Percentiles rank a stretch among this genome's conserved stretches.
phyloP scores from a whole-genome alignment of 2,888 invertebrate genomes.

The Cataglyphis cursor region DNA sequence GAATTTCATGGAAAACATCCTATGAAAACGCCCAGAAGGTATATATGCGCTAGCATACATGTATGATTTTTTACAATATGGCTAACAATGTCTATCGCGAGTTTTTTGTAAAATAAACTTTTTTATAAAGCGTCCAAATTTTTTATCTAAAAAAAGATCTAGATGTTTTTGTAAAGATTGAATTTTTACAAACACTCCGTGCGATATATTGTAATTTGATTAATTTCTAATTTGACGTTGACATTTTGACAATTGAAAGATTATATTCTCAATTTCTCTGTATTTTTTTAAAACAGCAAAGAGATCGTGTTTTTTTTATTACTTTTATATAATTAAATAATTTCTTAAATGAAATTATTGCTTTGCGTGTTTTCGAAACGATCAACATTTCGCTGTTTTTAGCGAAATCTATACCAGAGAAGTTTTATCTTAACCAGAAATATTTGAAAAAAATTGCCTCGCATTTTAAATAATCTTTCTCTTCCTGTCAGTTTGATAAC shows the following conservation, averaged over 20 bases:
- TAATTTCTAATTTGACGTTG: conserved; percentile 2
- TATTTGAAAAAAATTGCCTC: conserved; percentile 12
- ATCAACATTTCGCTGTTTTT: conserved; percentile 13
- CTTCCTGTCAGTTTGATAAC: conserved; percentile 12
- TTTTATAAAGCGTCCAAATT: not conserved
- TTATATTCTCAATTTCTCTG: not conserved
- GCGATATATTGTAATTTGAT: not conserved
- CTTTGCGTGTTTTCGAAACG: not conserved
- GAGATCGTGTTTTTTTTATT: conserved; percentile 3
- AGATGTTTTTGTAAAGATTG: no score
- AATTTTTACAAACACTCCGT: no score
- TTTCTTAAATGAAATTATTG: not conserved
- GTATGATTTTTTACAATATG: not conserved
- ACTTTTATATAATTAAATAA: not conserved
- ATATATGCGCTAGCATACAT: no score
- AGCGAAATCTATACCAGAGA: not conserved
- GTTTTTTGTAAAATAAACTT: not conserved
- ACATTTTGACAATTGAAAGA: not conserved
- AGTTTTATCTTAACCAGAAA: not conserved
- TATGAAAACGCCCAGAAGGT: not conserved
- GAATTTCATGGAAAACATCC: not conserved
- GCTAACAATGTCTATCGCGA: not conserved
- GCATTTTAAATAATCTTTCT: conserved; percentile 12
- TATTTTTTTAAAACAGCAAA: not conserved
- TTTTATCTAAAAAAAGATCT: no score